Evolutionary conservation across 2,888 invertebrate species (phyloP).

Genomic region (Branchipolynoe longqiensis): DNA sequence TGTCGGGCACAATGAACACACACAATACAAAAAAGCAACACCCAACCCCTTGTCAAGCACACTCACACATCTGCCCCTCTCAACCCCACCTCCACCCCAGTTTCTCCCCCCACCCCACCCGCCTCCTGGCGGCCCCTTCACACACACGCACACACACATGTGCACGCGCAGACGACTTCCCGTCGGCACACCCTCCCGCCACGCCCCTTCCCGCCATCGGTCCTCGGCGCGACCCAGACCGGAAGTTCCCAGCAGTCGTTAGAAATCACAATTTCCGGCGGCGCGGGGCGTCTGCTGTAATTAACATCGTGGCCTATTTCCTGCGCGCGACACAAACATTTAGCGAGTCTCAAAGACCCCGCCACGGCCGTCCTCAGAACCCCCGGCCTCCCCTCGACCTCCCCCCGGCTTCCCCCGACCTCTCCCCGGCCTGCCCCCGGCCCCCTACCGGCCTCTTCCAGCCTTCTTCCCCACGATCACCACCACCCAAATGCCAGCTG

Average conservation of each 20-base stretch:
- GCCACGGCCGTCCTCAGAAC: too few species aligned
- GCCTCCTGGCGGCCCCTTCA: background rate
- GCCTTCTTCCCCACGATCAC: too few species aligned
- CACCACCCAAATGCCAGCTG: too few species aligned
- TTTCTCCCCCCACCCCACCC: too few species aligned
- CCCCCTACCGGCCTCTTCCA: background rate
- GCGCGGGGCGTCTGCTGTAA: slow-evolving; percentile 24
- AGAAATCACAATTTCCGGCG: slow-evolving; percentile 58
- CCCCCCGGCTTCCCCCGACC: too few species aligned
- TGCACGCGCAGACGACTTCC: background rate
- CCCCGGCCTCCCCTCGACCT: background rate
- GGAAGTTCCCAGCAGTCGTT: slow-evolving; percentile 50
- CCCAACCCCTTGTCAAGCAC: too few species aligned
- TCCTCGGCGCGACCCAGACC: background rate
- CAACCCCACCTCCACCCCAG: too few species aligned
- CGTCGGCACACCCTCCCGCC: background rate
- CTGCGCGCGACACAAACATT: slow-evolving; percentile 50
- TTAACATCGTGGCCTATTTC: slow-evolving; percentile 56
- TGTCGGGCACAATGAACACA: slow-evolving; percentile 27
- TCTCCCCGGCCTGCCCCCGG: background rate
- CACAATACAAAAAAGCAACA: slow-evolving; percentile 17
- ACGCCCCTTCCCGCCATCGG: background rate
- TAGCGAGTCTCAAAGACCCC: background rate
- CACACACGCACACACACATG: too few species aligned
- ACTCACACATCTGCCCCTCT: too few species aligned